Base-by-base conservation (phyloP, 2,797 vertebrate genomes). In the Anableps anableps region DNA sequence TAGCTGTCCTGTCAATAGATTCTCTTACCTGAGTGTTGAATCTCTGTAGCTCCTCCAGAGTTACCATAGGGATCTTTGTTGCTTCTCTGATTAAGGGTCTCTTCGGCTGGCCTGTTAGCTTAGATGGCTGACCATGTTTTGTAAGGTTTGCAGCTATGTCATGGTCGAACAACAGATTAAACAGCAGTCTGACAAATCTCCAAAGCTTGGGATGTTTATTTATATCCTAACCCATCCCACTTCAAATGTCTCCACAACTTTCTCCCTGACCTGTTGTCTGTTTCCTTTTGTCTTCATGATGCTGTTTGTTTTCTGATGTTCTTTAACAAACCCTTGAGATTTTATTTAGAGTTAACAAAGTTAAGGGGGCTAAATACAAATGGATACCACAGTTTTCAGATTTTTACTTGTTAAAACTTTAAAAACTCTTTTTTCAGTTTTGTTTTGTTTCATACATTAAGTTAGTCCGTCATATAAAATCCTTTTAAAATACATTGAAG, bases 331-430 rank as follows among this genome's bases (percentile, higher is more conserved):
- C 34, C 4, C 23, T 9, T 0, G 21, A 23, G 36, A 41, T 41
- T 41, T 68, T 68, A 68, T 68, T 38, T 23, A 68, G 31, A 62
- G 29, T 60, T 55, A n/a, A 55, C 53, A 55, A 55, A 55, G 53
- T 55, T 11, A 55, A n/a, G 3, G 4, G 26, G 53, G 26, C 9
- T n/a, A 26, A 55, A 55, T 29, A 11, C 51, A 55, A 55, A 55
- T 31, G 5, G 13, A 14, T 14, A 11, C n/a, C 55, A 29, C 55
- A 60, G 55, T 62, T 62, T 62, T 62, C 29, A 62, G 31, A 64
- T 64, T 21, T 36, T 34, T 64, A 64, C 16, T 64, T 64, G 31
- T 34, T 19, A 64, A 9, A 64, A 64, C 17, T 31, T 31, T 31
- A 17, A 19, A 64, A 36, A 36, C 58, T 60, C 5, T 1, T 60